A percentile compares a stretch with the other conserved stretches of the same genome.
phyloP scores from a whole-genome alignment of 1,140 invertebrate species.

The Plodia interpunctella region DNA sequence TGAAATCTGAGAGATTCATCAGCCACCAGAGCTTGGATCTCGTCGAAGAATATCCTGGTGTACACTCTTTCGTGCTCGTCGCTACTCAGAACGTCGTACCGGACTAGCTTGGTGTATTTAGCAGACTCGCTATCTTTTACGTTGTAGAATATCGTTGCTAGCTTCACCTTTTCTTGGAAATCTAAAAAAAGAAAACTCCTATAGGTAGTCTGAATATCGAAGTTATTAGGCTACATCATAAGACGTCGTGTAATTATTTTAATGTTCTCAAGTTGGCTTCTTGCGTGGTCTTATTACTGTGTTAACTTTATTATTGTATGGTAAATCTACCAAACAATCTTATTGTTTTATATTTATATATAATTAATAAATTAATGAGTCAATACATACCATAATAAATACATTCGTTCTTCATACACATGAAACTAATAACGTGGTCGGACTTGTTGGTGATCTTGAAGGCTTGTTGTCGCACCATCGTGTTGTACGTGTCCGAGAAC shows the following conservation, averaged over 20 bases:
- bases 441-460: conserved; percentile 66
- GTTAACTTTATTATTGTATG: too few relatives aligned
- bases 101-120: conserved; percentile 50
- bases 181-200: conserved; percentile 29
- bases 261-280: too few relatives aligned
- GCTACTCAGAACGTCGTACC: conserved; percentile 60
- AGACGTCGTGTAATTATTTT: too few relatives aligned
- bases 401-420: conserved; percentile 65
- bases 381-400: conserved; percentile 43
- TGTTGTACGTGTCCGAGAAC: conserved; percentile 60
- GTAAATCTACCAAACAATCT: too few relatives aligned
- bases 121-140: conserved; percentile 53
- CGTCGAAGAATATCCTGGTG: conserved; percentile 62
- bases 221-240: too few relatives aligned
- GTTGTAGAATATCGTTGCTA: conserved; percentile 56
- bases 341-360: too few relatives aligned
- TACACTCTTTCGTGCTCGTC: conserved; percentile 62
- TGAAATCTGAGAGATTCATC: conserved; percentile 54
- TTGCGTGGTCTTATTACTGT: too few relatives aligned
- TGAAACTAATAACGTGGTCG: conserved; percentile 48
- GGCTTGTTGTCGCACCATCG: conserved; percentile 54
- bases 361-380: neutral
- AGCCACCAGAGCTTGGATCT: conserved; percentile 56
- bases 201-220: too few relatives aligned
- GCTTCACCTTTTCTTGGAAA: conserved; percentile 64